Percentiles rank a stretch among this genome's conserved stretches.
Conservation (phyloP, 1,140 invertebrate species). For the Pseudomyrmex pallidus region DNA sequence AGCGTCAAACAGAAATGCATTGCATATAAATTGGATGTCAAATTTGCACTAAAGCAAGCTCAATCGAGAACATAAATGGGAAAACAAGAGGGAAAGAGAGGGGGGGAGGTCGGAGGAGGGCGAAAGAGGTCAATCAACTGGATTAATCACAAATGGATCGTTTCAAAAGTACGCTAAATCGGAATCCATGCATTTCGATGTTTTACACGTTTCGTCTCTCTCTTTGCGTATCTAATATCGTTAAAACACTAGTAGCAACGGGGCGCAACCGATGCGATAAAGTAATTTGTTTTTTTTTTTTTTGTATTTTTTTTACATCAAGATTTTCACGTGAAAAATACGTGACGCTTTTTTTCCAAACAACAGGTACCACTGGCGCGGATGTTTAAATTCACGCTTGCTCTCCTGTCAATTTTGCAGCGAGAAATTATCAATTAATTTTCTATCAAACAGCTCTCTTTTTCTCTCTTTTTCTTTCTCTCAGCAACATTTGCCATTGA, state of each 20-base stretch:
- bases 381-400: no score
- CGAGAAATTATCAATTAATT: no score
- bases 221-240: not conserved
- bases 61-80: conserved; percentile 27
- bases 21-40: conserved; percentile 58
- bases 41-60: conserved; percentile 41
- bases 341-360: no score
- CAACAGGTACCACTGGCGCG: no score
- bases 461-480: no score
- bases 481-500: not conserved
- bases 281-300: no score
- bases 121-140: not conserved
- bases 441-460: no score
- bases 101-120: not conserved
- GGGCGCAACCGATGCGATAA: no score
- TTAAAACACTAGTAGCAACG: no score
- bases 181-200: conserved; percentile 9
- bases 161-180: conserved; percentile 1
- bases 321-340: no score
- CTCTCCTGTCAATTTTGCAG: no score
- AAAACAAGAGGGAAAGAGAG: not conserved
- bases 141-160: not conserved
- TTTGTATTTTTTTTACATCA: no score
- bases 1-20: conserved; percentile 48
- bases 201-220: conserved; percentile 3